Percentiles rank a stretch among this genome's conserved stretches.
Conservation (phyloP, 2,113 vertebrate species). For the Pituophis catenifer region DNA sequence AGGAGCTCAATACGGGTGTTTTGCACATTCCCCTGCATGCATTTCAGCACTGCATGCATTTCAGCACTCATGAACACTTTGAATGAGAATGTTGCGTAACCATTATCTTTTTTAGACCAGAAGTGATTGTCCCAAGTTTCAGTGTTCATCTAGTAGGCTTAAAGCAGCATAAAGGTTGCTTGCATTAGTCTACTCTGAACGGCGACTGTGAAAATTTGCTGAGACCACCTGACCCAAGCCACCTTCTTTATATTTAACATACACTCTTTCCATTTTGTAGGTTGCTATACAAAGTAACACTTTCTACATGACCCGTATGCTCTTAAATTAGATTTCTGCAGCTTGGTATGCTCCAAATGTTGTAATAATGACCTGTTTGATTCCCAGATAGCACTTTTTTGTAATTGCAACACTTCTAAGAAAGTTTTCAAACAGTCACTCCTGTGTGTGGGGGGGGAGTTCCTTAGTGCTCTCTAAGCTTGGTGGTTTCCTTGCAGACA, state of each 20-base stretch:
- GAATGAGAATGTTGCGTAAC: not conserved
- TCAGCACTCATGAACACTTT: not conserved
- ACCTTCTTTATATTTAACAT: not conserved
- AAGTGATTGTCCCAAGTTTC: not conserved
- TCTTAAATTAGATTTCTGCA: not conserved
- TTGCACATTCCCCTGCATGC: not conserved
- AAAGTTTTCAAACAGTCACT: not conserved
- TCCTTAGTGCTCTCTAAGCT: not conserved
- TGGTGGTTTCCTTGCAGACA: not conserved
- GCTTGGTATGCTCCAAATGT: not conserved
- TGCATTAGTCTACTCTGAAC: not conserved
- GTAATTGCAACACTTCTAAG: not conserved
- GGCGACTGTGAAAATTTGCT: not conserved
- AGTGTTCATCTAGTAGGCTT: not conserved
- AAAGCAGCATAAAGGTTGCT: not conserved
- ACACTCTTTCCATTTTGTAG: not conserved
- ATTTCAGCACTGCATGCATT: not conserved
- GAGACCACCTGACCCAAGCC: not conserved
- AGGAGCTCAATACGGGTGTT: not conserved
- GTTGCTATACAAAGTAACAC: not conserved
- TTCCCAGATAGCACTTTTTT: not conserved
- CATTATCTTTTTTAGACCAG: not conserved
- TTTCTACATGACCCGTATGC: not conserved
- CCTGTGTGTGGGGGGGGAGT: no score
- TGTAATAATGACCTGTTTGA: not conserved